Percentiles rank a stretch among this genome's conserved stretches.
Conservation (phyloP, 30 jellyfish, hydroid and myxozoan species). For the Nemopilema nomurai region DNA sequence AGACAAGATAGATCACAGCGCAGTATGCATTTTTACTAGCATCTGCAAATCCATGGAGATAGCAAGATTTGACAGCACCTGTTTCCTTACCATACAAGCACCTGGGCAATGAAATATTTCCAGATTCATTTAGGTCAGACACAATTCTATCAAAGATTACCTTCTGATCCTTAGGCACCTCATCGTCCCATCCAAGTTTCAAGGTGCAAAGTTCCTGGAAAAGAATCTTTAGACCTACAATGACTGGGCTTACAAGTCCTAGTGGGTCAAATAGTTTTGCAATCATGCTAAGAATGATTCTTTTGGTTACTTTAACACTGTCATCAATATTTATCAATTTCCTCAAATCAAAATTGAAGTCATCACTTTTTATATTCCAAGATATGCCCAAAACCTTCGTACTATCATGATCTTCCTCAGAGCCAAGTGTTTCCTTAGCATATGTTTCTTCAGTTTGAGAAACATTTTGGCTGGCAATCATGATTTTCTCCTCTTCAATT, state of each 20-base stretch:
- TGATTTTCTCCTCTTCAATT: neutral
- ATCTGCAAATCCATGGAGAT: constrained; percentile 45
- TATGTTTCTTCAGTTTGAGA: constrained; percentile 23
- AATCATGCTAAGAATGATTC: constrained; percentile 24
- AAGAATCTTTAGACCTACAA: constrained; percentile 22
- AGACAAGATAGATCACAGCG: constrained; percentile 45
- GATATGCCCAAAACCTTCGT: constrained; percentile 49
- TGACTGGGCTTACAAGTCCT: constrained; percentile 43
- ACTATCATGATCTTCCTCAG: constrained; percentile 9
- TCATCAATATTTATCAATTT: constrained; percentile 5
- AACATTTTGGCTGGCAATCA: neutral
- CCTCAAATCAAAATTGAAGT: constrained; percentile 34
- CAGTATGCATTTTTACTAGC: constrained; percentile 64
- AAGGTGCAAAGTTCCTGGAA: constrained; percentile 33
- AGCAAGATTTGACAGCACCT: neutral
- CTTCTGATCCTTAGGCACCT: constrained; percentile 32
- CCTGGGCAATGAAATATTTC: constrained; percentile 14
- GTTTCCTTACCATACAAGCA: constrained; percentile 16
- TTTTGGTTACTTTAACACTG: constrained; percentile 8
- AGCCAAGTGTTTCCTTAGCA: constrained; percentile 51
- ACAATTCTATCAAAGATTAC: constrained; percentile 22
- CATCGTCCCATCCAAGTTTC: constrained; percentile 74
- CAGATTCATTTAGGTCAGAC: neutral
- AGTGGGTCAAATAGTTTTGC: constrained; percentile 71
- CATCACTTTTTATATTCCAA: constrained; percentile 54